A percentile compares a stretch with the other conserved stretches of the same genome.
These are phyloP conservation scores for Cyanocitta stelleri DNA, from an alignment of 2,113 vertebrate species.

Conservation along the genomic window DNA sequence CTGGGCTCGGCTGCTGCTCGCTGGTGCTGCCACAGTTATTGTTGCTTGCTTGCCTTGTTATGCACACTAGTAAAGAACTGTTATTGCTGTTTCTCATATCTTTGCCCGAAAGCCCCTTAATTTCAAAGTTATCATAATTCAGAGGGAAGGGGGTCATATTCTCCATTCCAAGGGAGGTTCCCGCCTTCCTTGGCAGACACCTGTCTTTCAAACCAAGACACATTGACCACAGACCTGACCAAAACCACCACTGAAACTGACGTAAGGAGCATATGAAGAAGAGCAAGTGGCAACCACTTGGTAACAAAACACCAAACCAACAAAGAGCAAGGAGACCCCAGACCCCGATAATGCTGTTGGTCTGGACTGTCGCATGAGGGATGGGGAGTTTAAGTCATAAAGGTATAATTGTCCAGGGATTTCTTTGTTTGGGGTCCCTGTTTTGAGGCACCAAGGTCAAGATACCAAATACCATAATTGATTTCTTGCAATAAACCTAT, in stretches of 20 bases:
- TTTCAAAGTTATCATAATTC: too few relatives aligned
- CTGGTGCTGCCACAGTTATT: rapidly evolving
- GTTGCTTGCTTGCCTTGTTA: rapidly evolving
- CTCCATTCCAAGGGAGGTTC: neutral
- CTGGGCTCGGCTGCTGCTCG: rapidly evolving
- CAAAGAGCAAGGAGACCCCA: neutral
- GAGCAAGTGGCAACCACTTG: neutral
- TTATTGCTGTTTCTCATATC: rapidly evolving
- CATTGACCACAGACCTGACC: neutral
- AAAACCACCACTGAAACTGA: neutral
- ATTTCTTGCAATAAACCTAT: neutral
- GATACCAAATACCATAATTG: neutral
- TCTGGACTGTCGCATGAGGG: neutral
- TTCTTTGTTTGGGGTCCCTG: neutral
- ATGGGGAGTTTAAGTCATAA: neutral
- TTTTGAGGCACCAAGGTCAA: neutral
- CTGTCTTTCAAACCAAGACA: neutral
- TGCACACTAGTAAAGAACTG: rapidly evolving
- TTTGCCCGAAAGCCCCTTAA: neutral
- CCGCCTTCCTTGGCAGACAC: neutral
- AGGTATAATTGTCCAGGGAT: neutral
- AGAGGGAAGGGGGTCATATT: too few relatives aligned
- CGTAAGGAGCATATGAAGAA: neutral
- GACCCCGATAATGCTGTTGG: neutral
- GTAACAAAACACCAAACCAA: neutral